Base-by-base conservation (phyloP, 2,888 invertebrate species). In the Ypsolopha sequella region DNA sequence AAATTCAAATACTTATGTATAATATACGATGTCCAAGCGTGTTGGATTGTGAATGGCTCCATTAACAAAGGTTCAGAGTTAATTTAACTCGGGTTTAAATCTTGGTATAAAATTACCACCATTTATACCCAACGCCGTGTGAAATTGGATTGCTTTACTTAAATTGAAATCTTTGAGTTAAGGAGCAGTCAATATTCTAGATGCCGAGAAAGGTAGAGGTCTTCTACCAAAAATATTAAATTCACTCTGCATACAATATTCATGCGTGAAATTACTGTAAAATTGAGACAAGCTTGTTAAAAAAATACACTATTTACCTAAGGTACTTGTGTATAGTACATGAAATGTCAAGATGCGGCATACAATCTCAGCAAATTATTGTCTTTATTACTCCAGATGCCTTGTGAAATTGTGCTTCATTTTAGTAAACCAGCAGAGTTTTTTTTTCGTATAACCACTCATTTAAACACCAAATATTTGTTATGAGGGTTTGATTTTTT, bases 91-190 rank as follows among this genome's bases (percentile, higher is more conserved):
- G 45, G 54, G 53, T 56, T 58, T 55, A 56, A 57, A 56, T 55
- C 54, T 50, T 51, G 50, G 53, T 57, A 43, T 56, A 55, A 71
- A 69, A 71, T 72, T 65, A 67, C 60, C 56, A 49, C 64, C 72
- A 71, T 74, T 75, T 67, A 62, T 68, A 70, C 56, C 64, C 74
- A 71, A 54, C 61, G 62, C 60, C 60, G 73, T 74, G 73, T 73
- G 72, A 76, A 76, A 75, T 76, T 73, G 67, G 68, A 72, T 73
- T 65, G 65, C 68, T 67, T 70, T 69, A 68, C 64, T 68, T 68
- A 70, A 73, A 73, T 73, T 73, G 71, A 71, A 73, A 70, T 68
- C 64, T 65, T 61, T 61, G 60, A 63, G 63, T 66, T 60, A 62
- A 59, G 58, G 56, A 52, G 46, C 46, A 47, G 47, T 43, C 8